Evolutionary conservation across 2,888 invertebrate genomes (phyloP).

Genomic region (Athalia cordata): DNA sequence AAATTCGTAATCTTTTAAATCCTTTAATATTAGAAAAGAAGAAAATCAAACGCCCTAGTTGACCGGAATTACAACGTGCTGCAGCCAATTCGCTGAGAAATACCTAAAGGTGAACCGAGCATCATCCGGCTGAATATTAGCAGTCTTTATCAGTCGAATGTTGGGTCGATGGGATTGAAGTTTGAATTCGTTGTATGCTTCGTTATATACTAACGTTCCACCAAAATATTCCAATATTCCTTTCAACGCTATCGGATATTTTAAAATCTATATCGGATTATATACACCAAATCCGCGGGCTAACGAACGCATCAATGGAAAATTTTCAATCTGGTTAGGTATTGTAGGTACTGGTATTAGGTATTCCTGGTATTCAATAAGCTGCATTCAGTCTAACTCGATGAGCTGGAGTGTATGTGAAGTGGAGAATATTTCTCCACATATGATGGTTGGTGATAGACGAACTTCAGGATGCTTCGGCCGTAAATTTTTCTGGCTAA

Average conservation of each 20-base stretch:
- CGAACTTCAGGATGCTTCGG: background rate
- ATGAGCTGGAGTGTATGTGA: no score
- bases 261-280: background rate
- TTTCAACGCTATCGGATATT: conserved; percentile 27
- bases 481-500: background rate
- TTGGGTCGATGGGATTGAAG: conserved; percentile 17
- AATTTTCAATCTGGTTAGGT: no score
- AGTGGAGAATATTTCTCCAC: no score
- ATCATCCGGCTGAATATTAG: conserved; percentile 22
- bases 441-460: no score
- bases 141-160: conserved; percentile 27
- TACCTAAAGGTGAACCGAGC: conserved; percentile 25
- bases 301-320: no score
- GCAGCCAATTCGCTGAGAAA: conserved; percentile 24
- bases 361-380: no score
- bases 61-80: background rate
- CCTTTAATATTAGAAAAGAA: background rate
- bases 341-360: no score
- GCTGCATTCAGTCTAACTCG: no score
- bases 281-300: no score
- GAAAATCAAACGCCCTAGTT: background rate
- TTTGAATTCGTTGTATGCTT: conserved; percentile 21
- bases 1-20: background rate
- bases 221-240: conserved; percentile 37
- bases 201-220: background rate